Conservation (phyloP, 2,113 vertebrate species). For the Pteropus alecto region DNA sequence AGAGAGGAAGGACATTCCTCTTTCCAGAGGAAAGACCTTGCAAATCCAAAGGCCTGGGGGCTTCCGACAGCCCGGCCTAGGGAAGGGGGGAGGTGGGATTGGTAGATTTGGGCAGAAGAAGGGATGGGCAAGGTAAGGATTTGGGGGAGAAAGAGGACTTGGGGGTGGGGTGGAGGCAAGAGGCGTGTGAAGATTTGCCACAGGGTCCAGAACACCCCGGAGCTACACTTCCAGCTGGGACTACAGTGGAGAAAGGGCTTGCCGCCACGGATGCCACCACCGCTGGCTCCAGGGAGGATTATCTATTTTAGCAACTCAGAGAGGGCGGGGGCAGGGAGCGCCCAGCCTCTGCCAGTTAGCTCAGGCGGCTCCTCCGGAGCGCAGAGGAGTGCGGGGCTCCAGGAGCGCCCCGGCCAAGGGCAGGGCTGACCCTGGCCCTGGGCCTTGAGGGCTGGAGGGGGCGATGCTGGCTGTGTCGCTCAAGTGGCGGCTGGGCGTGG, state of each 20-base stretch:
- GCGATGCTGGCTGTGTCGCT: conserved; percentile 90
- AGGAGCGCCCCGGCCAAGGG: conserved; percentile 18
- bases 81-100: not conserved
- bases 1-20: not conserved
- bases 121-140: not conserved
- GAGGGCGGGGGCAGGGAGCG: conserved; percentile 54
- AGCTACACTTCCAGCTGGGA: not conserved
- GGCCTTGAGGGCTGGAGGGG: conserved; percentile 34
- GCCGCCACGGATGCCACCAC: not conserved
- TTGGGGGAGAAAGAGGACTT: not conserved
- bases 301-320: conserved; percentile 71
- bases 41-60: not conserved
- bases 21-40: no score
- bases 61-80: no score
- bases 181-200: not conserved
- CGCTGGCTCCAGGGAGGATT: conserved; percentile 60
- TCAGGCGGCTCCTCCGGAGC: not conserved
- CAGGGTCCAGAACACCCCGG: not conserved
- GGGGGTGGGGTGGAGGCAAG: fast-evolving
- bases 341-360: conserved; percentile 42
- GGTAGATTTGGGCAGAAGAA: not conserved
- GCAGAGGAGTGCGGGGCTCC: not conserved
- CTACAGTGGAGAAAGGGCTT: conserved; percentile 14
- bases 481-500: conserved; percentile 92
- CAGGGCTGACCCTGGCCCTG: conserved; percentile 45